Conservation (phyloP, 1,140 invertebrate species). For the Aphidius gifuensis region DNA sequence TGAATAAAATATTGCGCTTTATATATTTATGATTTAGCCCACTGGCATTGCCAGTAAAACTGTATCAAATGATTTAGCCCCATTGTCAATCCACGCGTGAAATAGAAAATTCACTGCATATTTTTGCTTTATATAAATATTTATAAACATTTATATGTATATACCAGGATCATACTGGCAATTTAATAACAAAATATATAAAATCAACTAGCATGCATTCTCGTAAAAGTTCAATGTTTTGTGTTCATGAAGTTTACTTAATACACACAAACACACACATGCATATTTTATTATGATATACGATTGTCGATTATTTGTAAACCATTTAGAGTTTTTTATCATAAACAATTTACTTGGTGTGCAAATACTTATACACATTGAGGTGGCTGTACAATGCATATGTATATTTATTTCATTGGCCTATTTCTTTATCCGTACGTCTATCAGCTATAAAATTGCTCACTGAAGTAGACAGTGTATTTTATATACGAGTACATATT, state of each 20-base stretch:
- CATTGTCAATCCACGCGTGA: slow-evolving; percentile 21
- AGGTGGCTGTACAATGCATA: too few relatives aligned
- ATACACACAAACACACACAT: too few relatives aligned
- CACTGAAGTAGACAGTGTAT: slow-evolving; percentile 8
- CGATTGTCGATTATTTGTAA: too few relatives aligned
- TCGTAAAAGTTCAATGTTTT: too few relatives aligned
- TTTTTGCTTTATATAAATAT: slow-evolving; percentile 14
- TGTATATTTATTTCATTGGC: not conserved
- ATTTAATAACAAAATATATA: too few relatives aligned
- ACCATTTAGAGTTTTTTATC: too few relatives aligned
- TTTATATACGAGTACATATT: not conserved
- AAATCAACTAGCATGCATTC: too few relatives aligned
- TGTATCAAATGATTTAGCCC: slow-evolving; percentile 8
- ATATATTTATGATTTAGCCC: slow-evolving; percentile 22
- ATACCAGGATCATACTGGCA: too few relatives aligned
- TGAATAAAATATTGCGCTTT: slow-evolving; percentile 27
- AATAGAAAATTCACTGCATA: slow-evolving; percentile 22
- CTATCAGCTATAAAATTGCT: slow-evolving; percentile 12
- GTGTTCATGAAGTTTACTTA: too few relatives aligned
- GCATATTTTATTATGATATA: too few relatives aligned
- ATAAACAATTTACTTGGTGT: too few relatives aligned
- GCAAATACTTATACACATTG: too few relatives aligned
- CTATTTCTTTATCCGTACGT: slow-evolving; percentile 14
- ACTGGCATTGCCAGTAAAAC: slow-evolving; percentile 14
- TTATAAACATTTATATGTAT: not conserved